These are phyloP conservation scores for Apaloderma vittatum DNA, from an alignment of 2,113 vertebrate genomes.

Conservation along the genomic window DNA sequence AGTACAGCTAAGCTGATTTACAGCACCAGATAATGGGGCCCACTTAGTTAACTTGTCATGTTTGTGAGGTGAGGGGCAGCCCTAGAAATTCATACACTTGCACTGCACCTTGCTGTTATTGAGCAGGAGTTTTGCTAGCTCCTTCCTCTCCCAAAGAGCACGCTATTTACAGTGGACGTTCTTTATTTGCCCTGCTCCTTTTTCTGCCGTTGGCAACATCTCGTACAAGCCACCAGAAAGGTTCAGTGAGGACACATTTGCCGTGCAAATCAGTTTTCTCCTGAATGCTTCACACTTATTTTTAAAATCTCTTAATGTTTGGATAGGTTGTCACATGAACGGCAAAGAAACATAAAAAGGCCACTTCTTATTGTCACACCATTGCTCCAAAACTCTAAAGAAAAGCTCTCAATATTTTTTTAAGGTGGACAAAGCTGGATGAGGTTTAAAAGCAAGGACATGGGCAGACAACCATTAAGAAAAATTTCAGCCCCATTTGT, in stretches of 20 bases:
- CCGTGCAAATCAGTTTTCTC: background rate
- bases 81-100: background rate
- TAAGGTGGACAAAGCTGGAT: background rate
- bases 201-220: background rate
- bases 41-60: background rate
- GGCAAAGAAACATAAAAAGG: background rate
- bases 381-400: background rate
- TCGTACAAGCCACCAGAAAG: background rate
- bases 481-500: background rate
- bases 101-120: background rate
- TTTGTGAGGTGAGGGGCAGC: background rate
- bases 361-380: background rate
- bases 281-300: background rate
- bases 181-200: background rate
- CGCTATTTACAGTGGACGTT: background rate
- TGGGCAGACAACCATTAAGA: background rate
- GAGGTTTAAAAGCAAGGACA: background rate
- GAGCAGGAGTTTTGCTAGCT: background rate
- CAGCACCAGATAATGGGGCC: background rate
- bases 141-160: background rate
- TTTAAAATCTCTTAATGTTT: background rate
- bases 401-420: background rate
- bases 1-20: background rate
- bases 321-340: background rate
- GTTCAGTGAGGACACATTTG: background rate